A percentile compares a stretch with the other conserved stretches of the same genome.
Conservation (phyloP, 2,797 vertebrate genomes). For the Leptodactylus fallax region DNA sequence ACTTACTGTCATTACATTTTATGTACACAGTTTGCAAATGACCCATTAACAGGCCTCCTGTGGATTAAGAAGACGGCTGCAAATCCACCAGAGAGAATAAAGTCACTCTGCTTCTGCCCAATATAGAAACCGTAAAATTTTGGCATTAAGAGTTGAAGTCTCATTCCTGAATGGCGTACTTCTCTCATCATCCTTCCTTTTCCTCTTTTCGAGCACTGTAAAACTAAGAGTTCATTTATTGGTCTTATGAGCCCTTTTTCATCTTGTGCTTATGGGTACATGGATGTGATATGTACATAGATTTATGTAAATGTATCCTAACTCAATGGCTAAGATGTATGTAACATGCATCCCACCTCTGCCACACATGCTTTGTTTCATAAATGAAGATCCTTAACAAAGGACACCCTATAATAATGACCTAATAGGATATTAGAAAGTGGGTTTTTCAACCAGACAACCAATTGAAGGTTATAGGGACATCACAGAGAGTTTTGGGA, state of each 20-base stretch:
- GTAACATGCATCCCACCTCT: too few species aligned
- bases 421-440: too few species aligned
- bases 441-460: too few species aligned
- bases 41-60: conserved; percentile 7
- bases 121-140: neutral
- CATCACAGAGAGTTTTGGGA: too few species aligned
- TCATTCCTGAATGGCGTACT: neutral
- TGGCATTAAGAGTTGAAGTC: neutral
- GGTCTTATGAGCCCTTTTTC: neutral
- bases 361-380: too few species aligned
- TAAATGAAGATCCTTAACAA: too few species aligned
- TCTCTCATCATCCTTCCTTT: neutral
- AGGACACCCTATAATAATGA: too few species aligned
- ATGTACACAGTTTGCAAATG: conserved; percentile 19
- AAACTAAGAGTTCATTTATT: neutral
- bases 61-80: conserved; percentile 3
- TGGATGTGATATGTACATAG: neutral
- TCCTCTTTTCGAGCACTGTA: neutral
- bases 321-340: too few species aligned
- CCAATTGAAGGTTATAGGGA: too few species aligned
- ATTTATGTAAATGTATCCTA: neutral
- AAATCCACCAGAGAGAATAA: neutral
- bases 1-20: conserved; percentile 36
- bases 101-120: neutral
- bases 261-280: neutral